Evolutionary conservation across 2,113 vertebrate species (phyloP), one percentile per base, ranked within the genome.

Genomic region (Ibidorhyncha struthersii): DNA sequence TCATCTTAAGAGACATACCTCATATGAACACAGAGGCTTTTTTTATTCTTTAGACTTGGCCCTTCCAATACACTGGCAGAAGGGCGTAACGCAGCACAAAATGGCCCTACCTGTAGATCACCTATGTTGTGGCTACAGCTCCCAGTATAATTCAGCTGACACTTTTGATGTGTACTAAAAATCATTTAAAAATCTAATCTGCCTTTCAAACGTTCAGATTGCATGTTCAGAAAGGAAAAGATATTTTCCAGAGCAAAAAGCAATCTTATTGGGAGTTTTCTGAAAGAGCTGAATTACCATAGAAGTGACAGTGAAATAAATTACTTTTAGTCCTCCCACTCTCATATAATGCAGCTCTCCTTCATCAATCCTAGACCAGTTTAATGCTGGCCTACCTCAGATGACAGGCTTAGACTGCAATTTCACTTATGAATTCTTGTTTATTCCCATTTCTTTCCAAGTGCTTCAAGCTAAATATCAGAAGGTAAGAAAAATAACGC

Each of bases 251-350:
- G 65, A 71, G 58, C 30, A 93, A 82, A 89, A 93, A 94, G 73
- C 87, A 69, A 69, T 95, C 77, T 95, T 62, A 76, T 1, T 63
- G n/a, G 20, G 40, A 86, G 61, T 53, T 83, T 86, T 74, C 59
- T 38, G 47, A 84, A 96, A 88, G 38, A 73, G 59, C 3, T 81
- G 63, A 78, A 92, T 90, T 81, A 81, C 55, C 2, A 14, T 32
- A 52, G 41, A 89, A 90, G 55, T 34, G 26, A 74, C 56, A 65
- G 67, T 43, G 63, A 81, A 95, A 93, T 59, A 72, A 93, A 90
- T 77, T 71, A 89, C 71, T 95, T 93, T 34, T 56, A 92, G 88
- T 93, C 82, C 72, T 92, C 72, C 86, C 88, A 89, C 88, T 70
- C 61, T 86, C 56, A 89, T 49, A 82, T 90, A 81, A 86, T 61